These are phyloP conservation scores for Calameuta pallipes DNA, from an alignment of 2,888 invertebrate genomes.

Conservation along the genomic window DNA sequence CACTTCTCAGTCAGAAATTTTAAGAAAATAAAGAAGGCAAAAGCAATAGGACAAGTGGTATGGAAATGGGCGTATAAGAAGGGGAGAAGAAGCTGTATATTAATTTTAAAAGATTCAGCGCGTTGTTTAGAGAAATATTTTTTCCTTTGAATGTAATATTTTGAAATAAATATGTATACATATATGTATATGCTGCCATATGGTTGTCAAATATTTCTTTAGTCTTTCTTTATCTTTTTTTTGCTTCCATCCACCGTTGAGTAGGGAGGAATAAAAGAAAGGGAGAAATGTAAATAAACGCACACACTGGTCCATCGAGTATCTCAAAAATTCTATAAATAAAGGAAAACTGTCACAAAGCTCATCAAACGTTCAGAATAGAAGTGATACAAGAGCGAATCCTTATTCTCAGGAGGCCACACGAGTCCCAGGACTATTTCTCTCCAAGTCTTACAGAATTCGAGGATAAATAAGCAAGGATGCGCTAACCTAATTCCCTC, in stretches of 20 bases:
- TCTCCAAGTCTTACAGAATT: no score
- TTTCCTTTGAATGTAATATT: neutral
- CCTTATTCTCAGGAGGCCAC: no score
- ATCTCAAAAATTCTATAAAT: slow-evolving; percentile 16
- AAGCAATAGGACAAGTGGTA: slow-evolving; percentile 11
- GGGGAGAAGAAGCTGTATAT: slow-evolving; percentile 24
- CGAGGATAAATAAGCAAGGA: no score
- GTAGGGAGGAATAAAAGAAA: neutral
- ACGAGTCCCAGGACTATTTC: no score
- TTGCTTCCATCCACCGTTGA: neutral
- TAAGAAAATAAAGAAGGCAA: slow-evolving; percentile 16
- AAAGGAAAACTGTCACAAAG: slow-evolving; percentile 1
- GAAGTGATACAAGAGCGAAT: no score
- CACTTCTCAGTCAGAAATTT: no score
- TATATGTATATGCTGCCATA: slow-evolving; percentile 3
- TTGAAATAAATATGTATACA: slow-evolving; percentile 11
- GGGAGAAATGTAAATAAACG: slow-evolving; percentile 22
- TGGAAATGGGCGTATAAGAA: slow-evolving; percentile 14
- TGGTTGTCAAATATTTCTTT: slow-evolving; percentile 17
- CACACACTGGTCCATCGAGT: slow-evolving; percentile 25
- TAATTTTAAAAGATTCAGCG: slow-evolving; percentile 8
- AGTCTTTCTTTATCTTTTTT: neutral
- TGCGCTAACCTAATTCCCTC: no score
- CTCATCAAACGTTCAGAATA: slow-evolving; percentile 4
- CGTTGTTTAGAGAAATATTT: no score